Base-by-base conservation (phyloP, 2,797 vertebrate species). In the Fringilla coelebs region DNA sequence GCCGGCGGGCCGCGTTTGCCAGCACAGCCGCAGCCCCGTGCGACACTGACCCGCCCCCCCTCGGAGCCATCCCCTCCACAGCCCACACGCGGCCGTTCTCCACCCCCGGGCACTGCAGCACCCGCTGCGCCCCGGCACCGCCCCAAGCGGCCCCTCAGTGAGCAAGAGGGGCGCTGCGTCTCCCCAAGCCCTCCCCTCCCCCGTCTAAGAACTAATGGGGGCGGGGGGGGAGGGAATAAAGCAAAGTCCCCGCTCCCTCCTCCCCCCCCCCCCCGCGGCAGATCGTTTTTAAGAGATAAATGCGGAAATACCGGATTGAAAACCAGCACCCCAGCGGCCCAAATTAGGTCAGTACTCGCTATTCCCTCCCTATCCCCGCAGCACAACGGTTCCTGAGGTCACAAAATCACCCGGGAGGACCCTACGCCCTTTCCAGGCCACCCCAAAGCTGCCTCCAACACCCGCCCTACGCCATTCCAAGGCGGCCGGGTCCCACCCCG, bases 281-380 rank as follows among this genome's bases (percentile, higher is more conserved):
- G 0, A 31, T 1, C 4, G 0, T 2, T 1, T 4, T 26, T 0
- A 25, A 0, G 0, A 19, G 0, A 5, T 9, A 20, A 21, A 6
- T 1, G 2, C 0, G 2, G 14, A 12, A 26, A 26, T 0, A 1
- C 5, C 9, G 0, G 1, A 1, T 5, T 3, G 2, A 24, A 48
- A 48, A 38, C 10, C 2, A 16, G 1, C 9, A 26, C 7, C 6
- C 7, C 19, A 25, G 7, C 1, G 3, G 4, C n/a, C 3, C 7
- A 6, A n/a, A 21, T 14, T 4, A 24, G 13, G 8, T 4, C 12
- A 10, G 1, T 1, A 21, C 2, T 5, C 8, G 3, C 55, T 10
- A 11, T 4, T 2, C 13, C 24, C 8, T 7, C 41, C 29, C 49
- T 10, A 17, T 40, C 9, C 19, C 51, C 18, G 6, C n/a, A 24